Conservation (phyloP, 1,140 invertebrate species). For the Lasaia peninsularis region DNA sequence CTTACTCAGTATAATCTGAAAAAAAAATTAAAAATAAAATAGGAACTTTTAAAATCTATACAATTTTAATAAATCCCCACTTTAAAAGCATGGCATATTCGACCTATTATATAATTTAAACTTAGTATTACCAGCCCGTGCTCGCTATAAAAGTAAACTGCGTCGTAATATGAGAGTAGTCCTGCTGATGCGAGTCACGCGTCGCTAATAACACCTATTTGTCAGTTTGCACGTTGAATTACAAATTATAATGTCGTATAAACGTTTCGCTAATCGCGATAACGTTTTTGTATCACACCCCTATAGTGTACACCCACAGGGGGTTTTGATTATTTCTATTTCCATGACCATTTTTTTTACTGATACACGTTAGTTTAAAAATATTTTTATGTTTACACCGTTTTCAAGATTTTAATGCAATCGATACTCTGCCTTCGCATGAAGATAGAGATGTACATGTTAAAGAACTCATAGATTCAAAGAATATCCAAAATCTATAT, state of each 20-base stretch:
- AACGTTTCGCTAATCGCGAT: constrained; percentile 18
- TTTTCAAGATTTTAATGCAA: too few relatives aligned
- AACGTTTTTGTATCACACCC: constrained; percentile 12
- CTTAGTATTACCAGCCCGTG: not conserved
- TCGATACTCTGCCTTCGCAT: too few relatives aligned
- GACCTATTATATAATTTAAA: not conserved
- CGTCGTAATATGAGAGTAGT: constrained; percentile 1
- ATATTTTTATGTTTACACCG: not conserved
- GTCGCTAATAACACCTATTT: constrained; percentile 19
- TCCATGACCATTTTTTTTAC: not conserved
- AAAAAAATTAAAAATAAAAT: too few relatives aligned
- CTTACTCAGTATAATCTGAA: too few relatives aligned
- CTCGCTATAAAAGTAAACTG: not conserved
- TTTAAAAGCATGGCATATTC: not conserved
- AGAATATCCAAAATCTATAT: too few relatives aligned
- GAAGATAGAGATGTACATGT: too few relatives aligned
- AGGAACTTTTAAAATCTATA: too few relatives aligned
- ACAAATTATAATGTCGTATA: constrained; percentile 22
- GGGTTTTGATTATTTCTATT: constrained; percentile 5
- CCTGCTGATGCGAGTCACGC: constrained; percentile 12
- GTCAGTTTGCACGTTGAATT: constrained; percentile 21
- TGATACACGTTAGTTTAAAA: too few relatives aligned
- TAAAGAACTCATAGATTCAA: too few relatives aligned
- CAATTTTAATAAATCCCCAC: not conserved
- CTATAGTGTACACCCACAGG: not conserved